Conservation (phyloP, 2,113 vertebrate species). For the Haemorhous mexicanus region DNA sequence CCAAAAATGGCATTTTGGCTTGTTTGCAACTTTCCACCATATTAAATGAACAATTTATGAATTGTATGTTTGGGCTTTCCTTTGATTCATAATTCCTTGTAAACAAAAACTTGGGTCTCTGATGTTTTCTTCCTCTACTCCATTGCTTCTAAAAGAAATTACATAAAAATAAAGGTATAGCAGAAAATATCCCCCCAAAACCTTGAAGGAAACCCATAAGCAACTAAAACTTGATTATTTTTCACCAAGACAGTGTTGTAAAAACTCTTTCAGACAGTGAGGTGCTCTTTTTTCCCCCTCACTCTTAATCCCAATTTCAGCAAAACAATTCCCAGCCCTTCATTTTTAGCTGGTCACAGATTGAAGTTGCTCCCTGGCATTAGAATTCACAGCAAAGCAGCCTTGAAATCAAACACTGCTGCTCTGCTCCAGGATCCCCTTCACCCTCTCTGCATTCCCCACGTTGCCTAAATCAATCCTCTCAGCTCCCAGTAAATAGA, state of each 20-base stretch:
- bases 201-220: neutral
- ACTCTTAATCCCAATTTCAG: neutral
- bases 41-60: neutral
- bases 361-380: neutral
- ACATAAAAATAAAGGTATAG: neutral
- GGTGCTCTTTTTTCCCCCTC: neutral
- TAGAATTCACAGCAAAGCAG: neutral
- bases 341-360: neutral
- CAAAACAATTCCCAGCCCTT: neutral
- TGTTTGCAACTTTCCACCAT: neutral
- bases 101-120: neutral
- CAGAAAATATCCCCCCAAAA: neutral
- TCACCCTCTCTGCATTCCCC: neutral
- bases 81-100: neutral
- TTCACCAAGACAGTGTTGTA: rapidly evolving
- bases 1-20: neutral
- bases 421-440: neutral
- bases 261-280: neutral
- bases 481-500: neutral
- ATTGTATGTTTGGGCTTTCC: neutral
- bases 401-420: neutral
- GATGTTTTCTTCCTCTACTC: neutral
- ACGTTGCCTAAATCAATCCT: neutral
- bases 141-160: neutral
- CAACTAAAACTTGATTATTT: neutral